phyloP scores from a whole-genome alignment of 2,113 vertebrate genomes.

The Morone chrysops region DNA sequence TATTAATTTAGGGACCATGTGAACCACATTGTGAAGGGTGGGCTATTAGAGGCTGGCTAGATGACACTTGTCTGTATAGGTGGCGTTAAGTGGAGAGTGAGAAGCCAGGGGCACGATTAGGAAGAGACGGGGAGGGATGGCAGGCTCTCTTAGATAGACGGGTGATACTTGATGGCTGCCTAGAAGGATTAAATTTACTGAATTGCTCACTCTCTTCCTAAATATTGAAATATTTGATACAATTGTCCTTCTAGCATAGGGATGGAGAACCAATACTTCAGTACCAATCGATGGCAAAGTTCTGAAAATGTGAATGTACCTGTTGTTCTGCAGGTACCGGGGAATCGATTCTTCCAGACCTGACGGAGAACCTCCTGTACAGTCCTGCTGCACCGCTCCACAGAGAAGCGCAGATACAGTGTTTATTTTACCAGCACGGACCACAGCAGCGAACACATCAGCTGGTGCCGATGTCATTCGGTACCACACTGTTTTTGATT shows the following conservation, averaged over 20 bases:
- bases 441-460: no score
- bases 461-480: no score
- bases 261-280: no score
- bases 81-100: neutral
- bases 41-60: constrained; percentile 32
- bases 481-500: no score
- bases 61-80: constrained; percentile 23
- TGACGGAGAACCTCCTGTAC: no score
- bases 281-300: no score
- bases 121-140: constrained; percentile 2
- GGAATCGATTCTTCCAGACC: no score
- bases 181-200: constrained; percentile 14
- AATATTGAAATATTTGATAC: neutral
- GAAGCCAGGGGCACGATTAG: neutral
- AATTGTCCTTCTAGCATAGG: neutral
- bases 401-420: no score
- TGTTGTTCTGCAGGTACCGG: no score
- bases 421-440: no score
- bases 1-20: neutral
- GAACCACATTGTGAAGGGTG: neutral
- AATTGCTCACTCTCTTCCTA: neutral
- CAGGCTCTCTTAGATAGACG: constrained; percentile 14
- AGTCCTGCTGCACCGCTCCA: no score
- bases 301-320: no score
- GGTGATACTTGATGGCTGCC: neutral